phyloP scores from a whole-genome alignment of 2,888 invertebrate genomes.

The Drosophila fungiperda region DNA sequence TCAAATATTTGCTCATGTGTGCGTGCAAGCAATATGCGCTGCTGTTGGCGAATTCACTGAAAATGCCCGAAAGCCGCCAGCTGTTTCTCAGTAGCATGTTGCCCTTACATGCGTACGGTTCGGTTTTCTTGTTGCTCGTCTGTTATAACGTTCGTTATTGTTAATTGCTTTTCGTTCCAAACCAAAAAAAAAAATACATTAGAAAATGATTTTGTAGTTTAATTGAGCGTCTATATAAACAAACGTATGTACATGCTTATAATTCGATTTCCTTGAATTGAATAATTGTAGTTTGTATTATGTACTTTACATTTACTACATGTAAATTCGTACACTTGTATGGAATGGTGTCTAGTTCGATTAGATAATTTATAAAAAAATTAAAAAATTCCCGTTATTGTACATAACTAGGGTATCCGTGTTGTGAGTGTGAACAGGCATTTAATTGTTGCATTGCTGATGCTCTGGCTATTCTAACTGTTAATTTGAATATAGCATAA shows the following conservation, averaged over 20 bases:
- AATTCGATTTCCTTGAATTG: conserved; percentile 4
- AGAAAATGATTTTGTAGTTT: conserved; percentile 41
- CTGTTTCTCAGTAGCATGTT: conserved; percentile 63
- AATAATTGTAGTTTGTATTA: conserved; percentile 23
- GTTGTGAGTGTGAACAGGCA: conserved; percentile 28
- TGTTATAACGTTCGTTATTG: conserved; percentile 14
- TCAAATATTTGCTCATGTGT: neutral
- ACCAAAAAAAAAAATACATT: conserved; percentile 5
- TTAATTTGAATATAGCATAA: conserved; percentile 22
- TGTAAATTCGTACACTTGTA: neutral
- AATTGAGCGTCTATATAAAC: conserved; percentile 26
- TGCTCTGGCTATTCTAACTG: conserved; percentile 12
- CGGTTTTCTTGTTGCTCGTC: conserved; percentile 15
- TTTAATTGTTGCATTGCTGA: conserved; percentile 10
- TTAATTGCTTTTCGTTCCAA: conserved; percentile 38
- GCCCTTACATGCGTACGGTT: conserved; percentile 61
- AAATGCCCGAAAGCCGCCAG: conserved; percentile 51
- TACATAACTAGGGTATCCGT: conserved; percentile 26
- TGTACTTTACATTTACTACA: conserved; percentile 11
- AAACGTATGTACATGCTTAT: conserved; percentile 40
- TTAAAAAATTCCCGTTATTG: conserved; percentile 22
- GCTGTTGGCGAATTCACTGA: conserved; percentile 33
- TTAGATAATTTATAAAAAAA: conserved; percentile 68
- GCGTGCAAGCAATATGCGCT: neutral
- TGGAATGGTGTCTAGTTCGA: conserved; percentile 28